These are phyloP conservation scores for Antheraea yamamai DNA, from an alignment of 2,888 invertebrate genomes.

Conservation along the genomic window DNA sequence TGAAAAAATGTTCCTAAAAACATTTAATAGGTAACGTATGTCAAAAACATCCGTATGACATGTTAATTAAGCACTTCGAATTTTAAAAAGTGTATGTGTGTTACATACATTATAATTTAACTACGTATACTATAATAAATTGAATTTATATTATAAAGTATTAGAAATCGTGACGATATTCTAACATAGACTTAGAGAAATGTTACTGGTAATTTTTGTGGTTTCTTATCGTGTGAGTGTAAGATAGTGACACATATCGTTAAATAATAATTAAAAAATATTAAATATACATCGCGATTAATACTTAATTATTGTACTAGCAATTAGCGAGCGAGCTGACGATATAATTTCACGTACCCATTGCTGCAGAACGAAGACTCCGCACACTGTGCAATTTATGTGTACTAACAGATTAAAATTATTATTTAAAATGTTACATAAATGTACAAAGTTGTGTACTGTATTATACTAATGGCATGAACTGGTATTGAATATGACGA, in stretches of 20 bases:
- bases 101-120: not conserved
- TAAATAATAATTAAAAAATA: not conserved
- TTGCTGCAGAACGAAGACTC: constrained; percentile 68
- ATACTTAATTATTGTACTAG: constrained; percentile 20
- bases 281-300: not conserved
- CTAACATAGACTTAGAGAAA: not conserved
- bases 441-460: not conserved
- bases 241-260: not conserved
- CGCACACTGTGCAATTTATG: constrained; percentile 42
- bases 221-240: not conserved
- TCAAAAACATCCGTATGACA: not conserved
- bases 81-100: not conserved
- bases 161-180: not conserved
- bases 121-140: not conserved
- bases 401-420: not conserved
- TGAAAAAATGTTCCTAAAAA: not conserved
- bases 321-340: constrained; percentile 35
- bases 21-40: not conserved
- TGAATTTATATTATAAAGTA: not conserved
- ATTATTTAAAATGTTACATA: not conserved
- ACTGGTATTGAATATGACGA: not conserved
- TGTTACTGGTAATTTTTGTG: not conserved
- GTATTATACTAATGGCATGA: not conserved
- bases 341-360: constrained; percentile 68
- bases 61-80: not conserved